A percentile compares a stretch with the other conserved stretches of the same genome.
Evolutionary conservation across 2,888 invertebrate genomes (phyloP).

Genomic region (Schrankia costaestrigalis): DNA sequence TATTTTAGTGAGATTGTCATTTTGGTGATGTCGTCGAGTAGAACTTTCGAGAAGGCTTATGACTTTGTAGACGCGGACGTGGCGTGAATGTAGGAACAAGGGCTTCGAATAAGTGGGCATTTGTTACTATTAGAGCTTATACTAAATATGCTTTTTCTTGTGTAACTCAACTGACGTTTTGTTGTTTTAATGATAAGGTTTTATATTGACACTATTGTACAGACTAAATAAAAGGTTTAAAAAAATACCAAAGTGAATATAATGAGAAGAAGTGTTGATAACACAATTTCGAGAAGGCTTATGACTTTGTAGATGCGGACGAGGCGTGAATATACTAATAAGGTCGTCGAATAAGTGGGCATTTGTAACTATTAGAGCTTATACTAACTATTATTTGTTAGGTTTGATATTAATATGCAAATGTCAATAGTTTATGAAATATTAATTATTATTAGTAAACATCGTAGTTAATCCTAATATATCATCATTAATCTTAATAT

Average conservation of each 20-base stretch:
- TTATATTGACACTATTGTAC: too few species aligned
- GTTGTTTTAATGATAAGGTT: too few species aligned
- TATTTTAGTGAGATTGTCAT: conserved; percentile 26
- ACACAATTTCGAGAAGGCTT: conserved; percentile 38
- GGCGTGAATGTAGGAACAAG: conserved; percentile 21
- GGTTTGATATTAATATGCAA: too few species aligned
- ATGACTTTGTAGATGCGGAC: conserved; percentile 36
- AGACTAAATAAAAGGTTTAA: too few species aligned
- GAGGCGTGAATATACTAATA: conserved; percentile 25
- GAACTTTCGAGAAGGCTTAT: conserved; percentile 36
- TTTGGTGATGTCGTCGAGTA: conserved; percentile 16
- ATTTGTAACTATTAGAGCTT: conserved; percentile 19
- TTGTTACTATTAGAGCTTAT: conserved; percentile 18
- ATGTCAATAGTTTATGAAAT: too few species aligned
- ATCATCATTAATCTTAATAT: too few species aligned
- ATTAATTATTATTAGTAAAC: too few species aligned
- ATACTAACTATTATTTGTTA: conserved; percentile 7
- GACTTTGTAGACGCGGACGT: conserved; percentile 35
- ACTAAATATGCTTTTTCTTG: too few species aligned
- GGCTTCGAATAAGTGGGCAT: conserved; percentile 19
- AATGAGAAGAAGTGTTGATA: too few species aligned
- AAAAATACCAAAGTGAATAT: too few species aligned
- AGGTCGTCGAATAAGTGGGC: conserved; percentile 18
- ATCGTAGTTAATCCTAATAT: too few species aligned
- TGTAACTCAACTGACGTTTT: too few species aligned